Percentiles rank a stretch among this genome's conserved stretches.
These are phyloP conservation scores for Ariolimax columbianus DNA, from an alignment of 2,888 invertebrate species.

Conservation along the genomic window DNA sequence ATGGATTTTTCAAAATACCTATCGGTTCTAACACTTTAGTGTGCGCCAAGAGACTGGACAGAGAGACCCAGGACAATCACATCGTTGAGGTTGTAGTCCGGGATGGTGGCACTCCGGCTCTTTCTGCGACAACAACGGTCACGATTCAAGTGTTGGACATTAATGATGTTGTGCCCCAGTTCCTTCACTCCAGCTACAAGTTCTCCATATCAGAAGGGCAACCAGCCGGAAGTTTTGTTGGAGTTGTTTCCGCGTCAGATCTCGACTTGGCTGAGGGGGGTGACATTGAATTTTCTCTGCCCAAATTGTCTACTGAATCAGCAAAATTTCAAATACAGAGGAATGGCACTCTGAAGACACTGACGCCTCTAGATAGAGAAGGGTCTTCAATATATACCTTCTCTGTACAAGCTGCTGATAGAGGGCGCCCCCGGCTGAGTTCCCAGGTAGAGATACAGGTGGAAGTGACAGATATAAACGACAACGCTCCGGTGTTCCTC, in stretches of 20 bases:
- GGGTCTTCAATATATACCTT: constrained; percentile 58
- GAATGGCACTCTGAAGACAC: constrained; percentile 63
- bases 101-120: constrained; percentile 46
- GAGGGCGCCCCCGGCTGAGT: constrained; percentile 62
- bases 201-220: constrained; percentile 46
- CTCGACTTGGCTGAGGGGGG: constrained; percentile 49
- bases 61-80: constrained; percentile 48
- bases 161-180: constrained; percentile 50
- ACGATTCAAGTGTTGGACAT: constrained; percentile 45
- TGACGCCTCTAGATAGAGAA: constrained; percentile 66
- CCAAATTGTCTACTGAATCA: neutral
- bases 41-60: constrained; percentile 46
- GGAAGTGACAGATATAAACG: constrained; percentile 66
- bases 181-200: constrained; percentile 42
- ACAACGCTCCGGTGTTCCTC: constrained; percentile 66
- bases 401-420: constrained; percentile 63
- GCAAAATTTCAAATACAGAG: constrained; percentile 41
- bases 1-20: constrained; percentile 61
- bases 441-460: constrained; percentile 63
- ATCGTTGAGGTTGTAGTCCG: constrained; percentile 38
- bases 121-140: constrained; percentile 49
- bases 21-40: constrained; percentile 45
- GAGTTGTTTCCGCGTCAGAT: constrained; percentile 46
- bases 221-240: constrained; percentile 43
- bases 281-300: constrained; percentile 38